These are phyloP conservation scores for Miichthys miiuy DNA, from an alignment of 2,797 vertebrate species.

Conservation along the genomic window DNA sequence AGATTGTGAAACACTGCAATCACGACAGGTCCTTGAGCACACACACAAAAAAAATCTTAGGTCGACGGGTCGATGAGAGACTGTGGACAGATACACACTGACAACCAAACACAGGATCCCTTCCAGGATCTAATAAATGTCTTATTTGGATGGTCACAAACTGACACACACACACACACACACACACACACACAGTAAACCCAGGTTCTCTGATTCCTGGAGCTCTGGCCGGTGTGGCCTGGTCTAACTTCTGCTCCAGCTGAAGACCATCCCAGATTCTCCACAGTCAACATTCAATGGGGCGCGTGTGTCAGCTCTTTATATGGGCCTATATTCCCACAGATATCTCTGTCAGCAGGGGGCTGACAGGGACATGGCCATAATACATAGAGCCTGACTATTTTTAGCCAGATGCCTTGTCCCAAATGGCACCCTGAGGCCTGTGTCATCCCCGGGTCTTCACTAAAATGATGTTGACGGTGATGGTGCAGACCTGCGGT, in stretches of 20 bases:
- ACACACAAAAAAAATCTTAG: too few relatives aligned
- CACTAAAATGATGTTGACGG: background rate
- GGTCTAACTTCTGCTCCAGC: background rate
- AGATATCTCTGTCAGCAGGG: constrained; percentile 2
- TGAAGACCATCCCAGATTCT: constrained; percentile 1
- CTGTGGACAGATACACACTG: too few relatives aligned
- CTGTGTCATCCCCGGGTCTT: background rate
- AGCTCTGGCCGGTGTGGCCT: background rate
- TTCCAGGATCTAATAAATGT: too few relatives aligned
- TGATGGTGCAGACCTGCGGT: background rate
- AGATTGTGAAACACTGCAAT: too few relatives aligned
- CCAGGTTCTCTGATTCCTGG: background rate
- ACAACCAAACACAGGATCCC: too few relatives aligned
- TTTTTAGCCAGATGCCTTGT: constrained; percentile 34
- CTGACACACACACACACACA: background rate
- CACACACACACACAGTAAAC: background rate
- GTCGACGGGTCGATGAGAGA: too few relatives aligned
- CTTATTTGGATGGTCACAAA: background rate
- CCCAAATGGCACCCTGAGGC: background rate
- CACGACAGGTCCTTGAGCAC: too few relatives aligned
- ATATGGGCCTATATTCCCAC: constrained; percentile 15
- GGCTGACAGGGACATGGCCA: background rate
- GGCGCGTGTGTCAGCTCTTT: constrained; percentile 15
- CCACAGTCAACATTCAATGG: constrained; percentile 13
- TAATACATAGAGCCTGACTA: constrained; percentile 16